phyloP scores from a whole-genome alignment of 2,888 invertebrate genomes.

The Drosophila melanosoma region DNA sequence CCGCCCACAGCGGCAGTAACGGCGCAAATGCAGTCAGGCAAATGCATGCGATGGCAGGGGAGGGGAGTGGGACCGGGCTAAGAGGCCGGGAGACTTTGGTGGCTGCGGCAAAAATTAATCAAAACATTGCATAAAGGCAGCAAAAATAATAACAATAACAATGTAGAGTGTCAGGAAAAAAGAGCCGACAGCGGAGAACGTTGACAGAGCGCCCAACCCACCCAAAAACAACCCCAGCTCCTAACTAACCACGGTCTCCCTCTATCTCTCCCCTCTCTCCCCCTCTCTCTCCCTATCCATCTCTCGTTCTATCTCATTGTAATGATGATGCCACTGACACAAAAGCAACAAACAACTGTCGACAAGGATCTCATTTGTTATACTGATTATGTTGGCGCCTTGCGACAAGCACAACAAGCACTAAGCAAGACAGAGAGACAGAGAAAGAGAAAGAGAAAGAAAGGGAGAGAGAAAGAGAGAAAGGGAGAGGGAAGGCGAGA shows the following conservation, averaged over 20 bases:
- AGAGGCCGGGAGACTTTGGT: slow-evolving; percentile 15
- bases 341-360: slow-evolving; percentile 82
- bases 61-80: background rate
- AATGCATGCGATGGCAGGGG: slow-evolving; percentile 56
- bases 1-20: slow-evolving; percentile 8
- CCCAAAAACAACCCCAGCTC: background rate
- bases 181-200: slow-evolving; percentile 62
- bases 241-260: no score
- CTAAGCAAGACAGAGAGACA: slow-evolving; percentile 26
- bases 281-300: background rate
- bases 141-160: slow-evolving; percentile 85
- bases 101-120: slow-evolving; percentile 84
- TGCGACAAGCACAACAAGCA: slow-evolving; percentile 52
- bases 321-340: slow-evolving; percentile 77
- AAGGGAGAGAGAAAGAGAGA: slow-evolving; percentile 3
- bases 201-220: slow-evolving; percentile 46
- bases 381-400: slow-evolving; percentile 83
- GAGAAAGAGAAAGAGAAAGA: background rate
- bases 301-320: slow-evolving; percentile 32
- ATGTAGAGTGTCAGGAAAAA: slow-evolving; percentile 81
- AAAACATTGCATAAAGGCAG: slow-evolving; percentile 85
- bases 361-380: slow-evolving; percentile 84
- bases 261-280: background rate
- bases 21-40: slow-evolving; percentile 75
- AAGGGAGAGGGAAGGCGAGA: background rate